Evolutionary conservation across 2,888 invertebrate species (phyloP).

Genomic region (Philaethria dido): DNA sequence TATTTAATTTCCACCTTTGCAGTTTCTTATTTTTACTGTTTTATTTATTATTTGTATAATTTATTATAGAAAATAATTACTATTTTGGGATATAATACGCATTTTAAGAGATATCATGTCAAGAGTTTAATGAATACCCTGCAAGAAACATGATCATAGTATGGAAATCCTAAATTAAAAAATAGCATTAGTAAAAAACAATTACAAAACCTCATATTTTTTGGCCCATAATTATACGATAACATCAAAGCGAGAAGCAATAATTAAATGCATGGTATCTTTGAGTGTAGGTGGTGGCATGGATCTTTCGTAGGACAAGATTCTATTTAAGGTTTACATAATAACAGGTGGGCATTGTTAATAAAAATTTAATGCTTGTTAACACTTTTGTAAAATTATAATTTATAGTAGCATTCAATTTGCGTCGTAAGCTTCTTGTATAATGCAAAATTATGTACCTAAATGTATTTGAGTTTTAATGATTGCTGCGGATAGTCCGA

Average conservation of each 20-base stretch:
- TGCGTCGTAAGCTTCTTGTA: not conserved
- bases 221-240: constrained; percentile 60
- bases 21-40: not conserved
- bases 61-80: no score
- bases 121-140: no score
- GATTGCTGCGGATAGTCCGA: not conserved
- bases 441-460: not conserved
- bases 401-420: constrained; percentile 31
- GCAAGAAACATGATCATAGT: not conserved
- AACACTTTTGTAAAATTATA: constrained; percentile 33
- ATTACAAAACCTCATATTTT: constrained; percentile 19
- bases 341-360: constrained; percentile 46
- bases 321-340: constrained; percentile 68
- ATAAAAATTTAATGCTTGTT: constrained; percentile 42
- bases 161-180: not conserved
- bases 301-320: constrained; percentile 63
- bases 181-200: not conserved
- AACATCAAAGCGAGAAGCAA: constrained; percentile 63
- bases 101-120: no score
- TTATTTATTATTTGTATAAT: not conserved
- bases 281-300: constrained; percentile 63
- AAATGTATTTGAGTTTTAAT: not conserved
- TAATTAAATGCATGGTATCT: constrained; percentile 64
- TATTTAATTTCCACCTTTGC: constrained; percentile 25
- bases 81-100: no score